phyloP scores from a whole-genome alignment of 2,888 invertebrate species.

The Caenorhabditis sp. region DNA sequence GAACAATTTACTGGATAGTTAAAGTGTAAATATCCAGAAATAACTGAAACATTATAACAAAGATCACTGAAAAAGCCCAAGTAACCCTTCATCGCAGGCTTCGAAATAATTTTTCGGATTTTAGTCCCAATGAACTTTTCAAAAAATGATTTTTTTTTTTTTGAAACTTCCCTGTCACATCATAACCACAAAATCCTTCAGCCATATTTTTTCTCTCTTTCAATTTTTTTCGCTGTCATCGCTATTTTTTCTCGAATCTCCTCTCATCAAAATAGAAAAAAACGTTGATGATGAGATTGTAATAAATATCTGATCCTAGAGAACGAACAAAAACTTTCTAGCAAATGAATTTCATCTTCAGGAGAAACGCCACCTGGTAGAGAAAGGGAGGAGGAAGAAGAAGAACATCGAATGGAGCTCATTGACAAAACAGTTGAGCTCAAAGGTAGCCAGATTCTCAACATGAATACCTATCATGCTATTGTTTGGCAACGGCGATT shows the following conservation, averaged over 20 bases:
- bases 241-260: too few relatives aligned
- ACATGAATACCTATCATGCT: constrained; percentile 59
- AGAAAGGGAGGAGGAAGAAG: constrained; percentile 30
- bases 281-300: not conserved
- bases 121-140: too few relatives aligned
- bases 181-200: not conserved
- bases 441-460: constrained; percentile 62
- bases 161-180: not conserved
- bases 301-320: not conserved
- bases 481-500: constrained; percentile 57
- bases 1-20: too few relatives aligned
- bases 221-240: too few relatives aligned
- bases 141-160: too few relatives aligned
- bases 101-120: too few relatives aligned
- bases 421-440: constrained; percentile 66
- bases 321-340: not conserved
- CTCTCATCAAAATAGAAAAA: not conserved
- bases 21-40: too few relatives aligned
- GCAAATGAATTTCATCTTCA: not conserved
- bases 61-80: too few relatives aligned
- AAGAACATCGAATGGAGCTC: constrained; percentile 55
- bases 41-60: too few relatives aligned
- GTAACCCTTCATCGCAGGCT: too few relatives aligned
- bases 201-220: not conserved
- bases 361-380: constrained; percentile 14